Evolutionary conservation across 2,888 invertebrate species (phyloP).

Genomic region (Octodonta nipae): DNA sequence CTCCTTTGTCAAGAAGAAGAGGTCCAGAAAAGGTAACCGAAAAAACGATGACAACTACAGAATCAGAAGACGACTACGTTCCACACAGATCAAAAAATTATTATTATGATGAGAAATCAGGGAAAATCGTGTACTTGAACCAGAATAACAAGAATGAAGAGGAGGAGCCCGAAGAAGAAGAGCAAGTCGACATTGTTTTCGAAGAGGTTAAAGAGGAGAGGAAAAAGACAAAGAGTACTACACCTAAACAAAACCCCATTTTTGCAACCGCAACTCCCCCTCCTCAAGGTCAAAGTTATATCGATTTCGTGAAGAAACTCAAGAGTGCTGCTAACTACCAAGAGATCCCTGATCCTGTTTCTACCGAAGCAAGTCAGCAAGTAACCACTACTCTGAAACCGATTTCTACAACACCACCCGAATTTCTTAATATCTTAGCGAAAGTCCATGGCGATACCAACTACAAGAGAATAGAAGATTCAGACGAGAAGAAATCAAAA

Average conservation of each 20-base stretch:
- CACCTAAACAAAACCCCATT: constrained; percentile 19
- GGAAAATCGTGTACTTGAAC: constrained; percentile 30
- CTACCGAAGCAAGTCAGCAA: constrained; percentile 21
- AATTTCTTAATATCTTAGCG: constrained; percentile 27
- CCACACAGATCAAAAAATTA: constrained; percentile 31
- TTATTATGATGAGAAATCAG: constrained; percentile 31
- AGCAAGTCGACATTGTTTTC: too few species aligned
- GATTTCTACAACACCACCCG: constrained; percentile 24
- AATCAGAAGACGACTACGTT: constrained; percentile 30
- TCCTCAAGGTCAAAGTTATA: constrained; percentile 22
- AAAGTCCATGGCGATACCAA: constrained; percentile 22
- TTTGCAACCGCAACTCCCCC: constrained; percentile 22
- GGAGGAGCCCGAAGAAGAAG: constrained; percentile 19
- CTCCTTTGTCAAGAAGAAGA: constrained; percentile 23
- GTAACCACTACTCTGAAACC: constrained; percentile 17
- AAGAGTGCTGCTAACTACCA: constrained; percentile 25
- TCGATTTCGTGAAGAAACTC: constrained; percentile 28
- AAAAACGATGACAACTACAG: constrained; percentile 14
- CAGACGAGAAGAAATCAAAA: constrained; percentile 15
- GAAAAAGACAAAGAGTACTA: constrained; percentile 12
- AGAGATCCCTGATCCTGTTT: constrained; percentile 29
- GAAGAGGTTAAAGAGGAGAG: constrained; percentile 19
- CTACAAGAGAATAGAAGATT: constrained; percentile 29
- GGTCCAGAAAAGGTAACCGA: constrained; percentile 15
- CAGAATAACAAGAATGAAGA: constrained; percentile 18